phyloP scores from a whole-genome alignment of 2,888 invertebrate genomes.

The Orthosia gothica region DNA sequence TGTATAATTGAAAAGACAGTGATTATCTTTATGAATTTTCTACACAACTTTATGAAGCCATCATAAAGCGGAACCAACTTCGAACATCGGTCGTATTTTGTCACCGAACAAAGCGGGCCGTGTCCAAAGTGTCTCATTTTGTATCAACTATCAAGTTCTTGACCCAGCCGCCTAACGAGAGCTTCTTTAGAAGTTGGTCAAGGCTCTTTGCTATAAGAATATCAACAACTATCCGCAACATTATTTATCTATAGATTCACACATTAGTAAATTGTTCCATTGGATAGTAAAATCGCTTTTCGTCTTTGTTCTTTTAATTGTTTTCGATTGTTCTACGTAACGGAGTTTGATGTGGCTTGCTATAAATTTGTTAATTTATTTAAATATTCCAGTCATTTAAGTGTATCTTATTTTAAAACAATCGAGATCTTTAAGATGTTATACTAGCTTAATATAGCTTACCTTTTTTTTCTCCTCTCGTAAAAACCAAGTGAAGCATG shows the following conservation, averaged over 20 bases:
- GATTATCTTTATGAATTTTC: not conserved
- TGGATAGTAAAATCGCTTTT: not conserved
- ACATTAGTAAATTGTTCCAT: too few species aligned
- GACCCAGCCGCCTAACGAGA: constrained; percentile 31
- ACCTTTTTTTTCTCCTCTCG: not conserved
- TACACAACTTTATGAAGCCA: not conserved
- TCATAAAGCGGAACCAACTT: not conserved
- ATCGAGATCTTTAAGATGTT: too few species aligned
- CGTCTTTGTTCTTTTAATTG: not conserved
- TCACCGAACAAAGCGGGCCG: not conserved
- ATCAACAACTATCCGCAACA: not conserved
- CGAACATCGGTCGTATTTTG: not conserved
- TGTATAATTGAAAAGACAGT: not conserved
- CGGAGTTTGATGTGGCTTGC: not conserved
- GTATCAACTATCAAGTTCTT: constrained; percentile 29
- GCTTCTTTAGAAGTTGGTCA: constrained; percentile 36
- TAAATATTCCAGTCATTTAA: too few species aligned
- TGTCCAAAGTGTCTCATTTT: constrained; percentile 24
- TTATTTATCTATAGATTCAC: not conserved
- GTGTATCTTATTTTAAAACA: too few species aligned
- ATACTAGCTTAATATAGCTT: too few species aligned
- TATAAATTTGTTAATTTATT: not conserved
- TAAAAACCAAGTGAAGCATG: not conserved
- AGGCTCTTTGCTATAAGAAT: constrained; percentile 7
- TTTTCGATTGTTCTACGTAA: not conserved